These are phyloP conservation scores for Furcula furcula DNA, from an alignment of 2,888 invertebrate genomes.

Conservation along the genomic window DNA sequence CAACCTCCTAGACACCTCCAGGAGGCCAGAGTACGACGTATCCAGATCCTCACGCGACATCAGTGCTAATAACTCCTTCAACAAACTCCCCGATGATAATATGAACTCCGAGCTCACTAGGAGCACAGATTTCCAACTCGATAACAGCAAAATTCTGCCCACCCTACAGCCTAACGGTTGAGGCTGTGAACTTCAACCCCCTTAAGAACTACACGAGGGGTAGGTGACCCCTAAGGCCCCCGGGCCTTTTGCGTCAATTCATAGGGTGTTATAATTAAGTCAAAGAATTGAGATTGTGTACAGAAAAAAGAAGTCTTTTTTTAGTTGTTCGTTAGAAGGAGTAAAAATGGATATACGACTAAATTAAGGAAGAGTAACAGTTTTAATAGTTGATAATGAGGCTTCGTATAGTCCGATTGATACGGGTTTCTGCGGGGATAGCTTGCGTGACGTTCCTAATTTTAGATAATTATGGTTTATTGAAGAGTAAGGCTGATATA, in stretches of 20 bases:
- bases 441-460: conserved; percentile 71
- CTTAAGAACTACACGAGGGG: conserved; percentile 61
- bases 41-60: conserved; percentile 27
- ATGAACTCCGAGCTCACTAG: conserved; percentile 71
- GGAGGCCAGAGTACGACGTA: conserved; percentile 42
- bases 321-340: conserved; percentile 33
- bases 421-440: conserved; percentile 55
- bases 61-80: conserved; percentile 43
- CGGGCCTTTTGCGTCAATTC: conserved; percentile 44
- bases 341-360: conserved; percentile 45
- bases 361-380: conserved; percentile 33
- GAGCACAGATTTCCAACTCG: conserved; percentile 45
- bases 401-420: conserved; percentile 32
- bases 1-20: conserved; percentile 59
- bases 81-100: conserved; percentile 71
- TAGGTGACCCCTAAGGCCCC: conserved; percentile 59
- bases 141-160: conserved; percentile 67
- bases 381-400: conserved; percentile 38
- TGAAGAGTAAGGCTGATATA: conserved; percentile 63
- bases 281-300: conserved; percentile 59
- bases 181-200: conserved; percentile 22
- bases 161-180: conserved; percentile 76
- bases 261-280: conserved; percentile 42
- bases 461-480: conserved; percentile 71
- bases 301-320: conserved; percentile 34